These are phyloP conservation scores for Phylloscopus collybita DNA, from an alignment of 2,797 vertebrate species.

Conservation along the genomic window DNA sequence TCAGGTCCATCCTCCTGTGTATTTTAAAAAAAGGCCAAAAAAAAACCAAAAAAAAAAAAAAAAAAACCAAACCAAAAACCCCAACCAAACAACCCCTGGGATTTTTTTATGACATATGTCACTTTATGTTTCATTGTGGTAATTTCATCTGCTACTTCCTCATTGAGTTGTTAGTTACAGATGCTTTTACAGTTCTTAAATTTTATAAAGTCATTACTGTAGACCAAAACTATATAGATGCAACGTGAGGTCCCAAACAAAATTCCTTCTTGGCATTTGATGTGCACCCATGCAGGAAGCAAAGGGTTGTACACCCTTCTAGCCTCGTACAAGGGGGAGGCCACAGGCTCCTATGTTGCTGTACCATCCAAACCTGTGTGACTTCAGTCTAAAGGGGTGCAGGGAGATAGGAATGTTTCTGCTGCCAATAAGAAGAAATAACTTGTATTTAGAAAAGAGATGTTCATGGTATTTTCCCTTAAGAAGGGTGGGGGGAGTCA, in stretches of 20 bases:
- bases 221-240: not conserved
- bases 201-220: not conserved
- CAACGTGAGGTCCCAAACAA: not conserved
- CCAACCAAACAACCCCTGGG: rapidly evolving
- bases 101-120: not conserved
- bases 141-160: not conserved
- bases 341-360: not conserved
- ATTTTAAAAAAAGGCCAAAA: not conserved
- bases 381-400: not conserved
- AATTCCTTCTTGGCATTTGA: not conserved
- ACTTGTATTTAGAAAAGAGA: not conserved
- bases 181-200: not conserved
- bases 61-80: rapidly evolving
- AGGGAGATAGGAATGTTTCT: not conserved
- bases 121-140: not conserved
- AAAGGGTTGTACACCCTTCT: not conserved
- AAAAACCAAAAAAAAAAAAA: not conserved
- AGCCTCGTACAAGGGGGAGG: not conserved
- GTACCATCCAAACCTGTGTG: not conserved
- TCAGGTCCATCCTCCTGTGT: not conserved
- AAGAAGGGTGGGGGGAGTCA: not conserved
- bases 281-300: not conserved
- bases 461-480: not conserved
- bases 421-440: not conserved
- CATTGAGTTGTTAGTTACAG: not conserved